Evolutionary conservation across 2,113 vertebrate genomes (phyloP).

Genomic region (Triplophysa dalaica): DNA sequence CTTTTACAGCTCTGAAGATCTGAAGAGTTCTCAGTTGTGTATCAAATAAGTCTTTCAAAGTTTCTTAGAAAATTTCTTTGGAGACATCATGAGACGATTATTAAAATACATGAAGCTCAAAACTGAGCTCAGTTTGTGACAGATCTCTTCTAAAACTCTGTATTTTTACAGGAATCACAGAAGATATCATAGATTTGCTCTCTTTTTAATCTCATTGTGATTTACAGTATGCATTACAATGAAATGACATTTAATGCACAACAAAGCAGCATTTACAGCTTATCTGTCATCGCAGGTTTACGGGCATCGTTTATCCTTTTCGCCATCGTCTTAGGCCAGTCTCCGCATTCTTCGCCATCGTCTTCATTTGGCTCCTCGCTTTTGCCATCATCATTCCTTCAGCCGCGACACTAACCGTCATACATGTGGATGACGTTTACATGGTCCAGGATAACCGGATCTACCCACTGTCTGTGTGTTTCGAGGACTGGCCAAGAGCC

Average conservation of each 20-base stretch:
- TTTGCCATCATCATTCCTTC: constrained; percentile 60
- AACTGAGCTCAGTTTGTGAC: no score
- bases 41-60: no score
- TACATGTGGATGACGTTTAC: constrained; percentile 50
- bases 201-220: no score
- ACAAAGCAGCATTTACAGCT: not conserved
- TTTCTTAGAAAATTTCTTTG: no score
- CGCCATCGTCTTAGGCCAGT: constrained; percentile 51
- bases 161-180: no score
- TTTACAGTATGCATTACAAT: not conserved
- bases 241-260: not conserved
- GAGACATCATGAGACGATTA: no score
- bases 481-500: constrained; percentile 55
- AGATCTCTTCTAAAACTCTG: no score
- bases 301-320: constrained; percentile 60
- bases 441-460: constrained; percentile 56
- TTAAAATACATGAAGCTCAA: no score
- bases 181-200: no score
- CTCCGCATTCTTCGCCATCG: constrained; percentile 52
- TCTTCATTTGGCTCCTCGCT: constrained; percentile 62
- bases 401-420: constrained; percentile 54
- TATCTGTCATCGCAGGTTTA: constrained; percentile 47
- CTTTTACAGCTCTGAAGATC: no score
- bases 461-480: constrained; percentile 57
- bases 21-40: no score